A percentile compares a stretch with the other conserved stretches of the same genome.
Conservation (phyloP, 2,888 invertebrate genomes). For the Acronicta aceris region DNA sequence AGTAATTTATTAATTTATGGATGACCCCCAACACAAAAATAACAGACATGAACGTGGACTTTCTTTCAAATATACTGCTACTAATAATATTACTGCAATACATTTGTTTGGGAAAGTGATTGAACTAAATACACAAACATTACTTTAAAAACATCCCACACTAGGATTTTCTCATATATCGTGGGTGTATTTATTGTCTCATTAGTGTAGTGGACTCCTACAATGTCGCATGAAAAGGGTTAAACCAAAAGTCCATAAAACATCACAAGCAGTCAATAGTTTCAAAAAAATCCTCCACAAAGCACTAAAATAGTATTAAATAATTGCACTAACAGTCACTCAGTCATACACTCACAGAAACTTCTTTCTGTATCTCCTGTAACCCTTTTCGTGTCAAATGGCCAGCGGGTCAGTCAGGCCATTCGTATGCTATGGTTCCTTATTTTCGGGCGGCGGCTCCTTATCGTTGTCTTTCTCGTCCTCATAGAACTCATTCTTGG, state of each 20-base stretch:
- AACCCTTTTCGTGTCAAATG: constrained; percentile 72
- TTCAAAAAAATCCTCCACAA: neutral
- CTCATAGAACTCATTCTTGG: constrained; percentile 96
- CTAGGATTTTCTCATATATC: no score
- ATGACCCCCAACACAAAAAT: no score
- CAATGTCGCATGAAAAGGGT: constrained; percentile 34
- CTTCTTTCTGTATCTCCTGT: constrained; percentile 60
- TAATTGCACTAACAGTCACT: constrained; percentile 9
- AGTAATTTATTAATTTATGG: no score
- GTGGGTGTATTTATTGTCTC: no score
- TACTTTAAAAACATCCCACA: no score
- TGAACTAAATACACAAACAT: no score
- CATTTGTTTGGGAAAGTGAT: no score
- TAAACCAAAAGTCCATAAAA: constrained; percentile 11
- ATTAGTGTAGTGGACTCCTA: no score
- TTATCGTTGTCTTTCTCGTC: constrained; percentile 97
- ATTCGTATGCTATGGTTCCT: constrained; percentile 82
- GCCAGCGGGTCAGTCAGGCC: constrained; percentile 72
- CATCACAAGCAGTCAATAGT: neutral
- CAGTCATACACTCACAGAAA: constrained; percentile 50
- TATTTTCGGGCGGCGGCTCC: constrained; percentile 83
- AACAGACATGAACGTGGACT: no score
- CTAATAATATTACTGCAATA: no score
- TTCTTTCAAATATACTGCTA: no score
- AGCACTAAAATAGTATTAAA: constrained; percentile 19